These are phyloP conservation scores for Lycocerus yunnanus DNA, from an alignment of 2,888 invertebrate genomes.

Conservation along the genomic window DNA sequence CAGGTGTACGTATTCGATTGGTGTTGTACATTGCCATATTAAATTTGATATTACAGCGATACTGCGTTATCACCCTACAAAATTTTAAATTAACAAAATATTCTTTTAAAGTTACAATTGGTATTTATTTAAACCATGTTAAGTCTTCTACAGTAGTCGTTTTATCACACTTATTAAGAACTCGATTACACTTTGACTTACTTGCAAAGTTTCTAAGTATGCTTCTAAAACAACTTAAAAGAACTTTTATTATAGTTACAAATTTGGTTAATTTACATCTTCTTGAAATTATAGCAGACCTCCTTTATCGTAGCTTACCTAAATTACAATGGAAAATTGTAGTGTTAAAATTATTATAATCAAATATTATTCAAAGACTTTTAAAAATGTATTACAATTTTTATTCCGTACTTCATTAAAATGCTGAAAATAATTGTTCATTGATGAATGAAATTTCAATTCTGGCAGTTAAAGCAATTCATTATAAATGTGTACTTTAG, in stretches of 20 bases:
- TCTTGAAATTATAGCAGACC: background rate
- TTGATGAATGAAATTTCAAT: background rate
- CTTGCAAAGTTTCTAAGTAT: slow-evolving; percentile 2
- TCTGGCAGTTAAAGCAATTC: background rate
- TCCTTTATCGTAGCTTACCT: background rate
- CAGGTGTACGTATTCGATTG: background rate
- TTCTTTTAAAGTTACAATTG: background rate
- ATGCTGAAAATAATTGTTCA: background rate
- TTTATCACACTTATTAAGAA: slow-evolving; percentile 1
- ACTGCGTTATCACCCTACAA: background rate
- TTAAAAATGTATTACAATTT: background rate
- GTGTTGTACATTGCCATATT: background rate
- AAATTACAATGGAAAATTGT: background rate
- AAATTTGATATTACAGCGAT: background rate
- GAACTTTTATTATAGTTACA: background rate
- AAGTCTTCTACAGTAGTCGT: background rate
- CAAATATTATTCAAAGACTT: background rate
- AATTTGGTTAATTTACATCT: slow-evolving; percentile 1
- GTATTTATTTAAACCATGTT: background rate
- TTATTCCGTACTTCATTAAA: background rate
- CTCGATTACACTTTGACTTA: slow-evolving; percentile 3
- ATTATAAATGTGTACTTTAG: background rate
- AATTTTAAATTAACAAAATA: background rate
- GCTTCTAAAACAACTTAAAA: background rate
- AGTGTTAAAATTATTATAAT: background rate